Evolutionary conservation across 2,797 vertebrate species (phyloP).

Genomic region (Peromyscus attwateri): DNA sequence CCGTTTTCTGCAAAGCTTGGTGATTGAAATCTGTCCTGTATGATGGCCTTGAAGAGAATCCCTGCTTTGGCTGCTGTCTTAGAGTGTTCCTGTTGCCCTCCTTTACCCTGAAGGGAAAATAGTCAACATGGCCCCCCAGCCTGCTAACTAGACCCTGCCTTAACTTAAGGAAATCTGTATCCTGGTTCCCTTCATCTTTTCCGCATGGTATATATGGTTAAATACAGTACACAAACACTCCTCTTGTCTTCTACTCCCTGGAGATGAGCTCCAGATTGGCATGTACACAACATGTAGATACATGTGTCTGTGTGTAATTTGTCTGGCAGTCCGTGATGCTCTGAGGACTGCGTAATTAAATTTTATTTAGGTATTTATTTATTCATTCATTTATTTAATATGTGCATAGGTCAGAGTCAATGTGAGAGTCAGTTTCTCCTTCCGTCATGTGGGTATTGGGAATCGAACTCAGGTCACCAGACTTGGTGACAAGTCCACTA

Average conservation of each 20-base stretch:
- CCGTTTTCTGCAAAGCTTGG: slow-evolving; percentile 10
- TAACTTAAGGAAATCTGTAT: slow-evolving; percentile 49
- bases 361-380: not conserved
- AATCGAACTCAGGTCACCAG: not conserved
- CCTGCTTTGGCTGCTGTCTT: not conserved
- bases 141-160: slow-evolving; percentile 23
- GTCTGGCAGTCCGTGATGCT: not conserved
- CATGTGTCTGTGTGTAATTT: slow-evolving; percentile 70
- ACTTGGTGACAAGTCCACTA: not conserved
- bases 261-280: slow-evolving; percentile 56
- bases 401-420: not conserved
- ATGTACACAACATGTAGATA: slow-evolving; percentile 33
- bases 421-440: not conserved
- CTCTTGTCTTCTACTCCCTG: slow-evolving; percentile 48
- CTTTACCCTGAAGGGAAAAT: not conserved
- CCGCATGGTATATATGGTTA: slow-evolving; percentile 60
- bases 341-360: not conserved
- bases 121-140: not conserved
- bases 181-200: not conserved
- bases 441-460: not conserved
- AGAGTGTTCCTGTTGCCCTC: not conserved
- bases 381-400: not conserved
- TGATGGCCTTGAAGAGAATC: slow-evolving; percentile 49
- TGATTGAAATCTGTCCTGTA: not conserved
- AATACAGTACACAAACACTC: slow-evolving; percentile 58